Evolutionary conservation across 2,888 invertebrate genomes (phyloP), one percentile per base, ranked within the genome.

Genomic region (Nineta flava): DNA sequence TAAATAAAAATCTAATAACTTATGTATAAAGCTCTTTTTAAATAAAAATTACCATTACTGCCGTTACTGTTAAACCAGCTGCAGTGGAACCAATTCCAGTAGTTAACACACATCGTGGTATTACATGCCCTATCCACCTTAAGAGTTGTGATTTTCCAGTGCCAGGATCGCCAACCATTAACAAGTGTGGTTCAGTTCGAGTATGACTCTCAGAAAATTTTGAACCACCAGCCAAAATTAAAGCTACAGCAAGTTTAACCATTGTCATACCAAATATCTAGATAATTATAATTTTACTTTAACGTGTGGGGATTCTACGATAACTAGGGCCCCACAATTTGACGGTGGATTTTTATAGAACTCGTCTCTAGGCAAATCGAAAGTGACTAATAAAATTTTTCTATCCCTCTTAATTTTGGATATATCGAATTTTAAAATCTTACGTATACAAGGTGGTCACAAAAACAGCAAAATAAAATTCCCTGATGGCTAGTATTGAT

Each of bases 91-190:
- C 91, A 21, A 87, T 77, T 1, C 92, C 92, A 2, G 90, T 90
- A 0, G 91, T 90, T 55, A 87, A 71, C 9, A 92, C 85, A 0
- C 90, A 83, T 9, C 91, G 72, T 0, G 84, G 76, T 2, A 72
- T 79, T 63, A 74, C 63, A 65, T 75, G 76, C 5, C 79, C 67
- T 2, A 81, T 83, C 53, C 84, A 79, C 54, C 81, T 77, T 21
- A 93, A 69, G 47, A 93, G 68, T 64, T 91, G 87, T 0, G 92
- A 91, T 63, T 92, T 92, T 5, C 88, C 92, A 1, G 91, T 90
- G 12, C 92, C 91, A 61, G 83, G 80, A 71, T 93, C 93, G 4
- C 93, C 93, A 17, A 92, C 84, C 21, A 94, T 64, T 48, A 93
- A 68, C 53, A 93, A 68, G 69, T 94, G 93, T 16, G 87, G 81